phyloP scores from a whole-genome alignment of 2,888 invertebrate species.

The Ormyrus rosae region DNA sequence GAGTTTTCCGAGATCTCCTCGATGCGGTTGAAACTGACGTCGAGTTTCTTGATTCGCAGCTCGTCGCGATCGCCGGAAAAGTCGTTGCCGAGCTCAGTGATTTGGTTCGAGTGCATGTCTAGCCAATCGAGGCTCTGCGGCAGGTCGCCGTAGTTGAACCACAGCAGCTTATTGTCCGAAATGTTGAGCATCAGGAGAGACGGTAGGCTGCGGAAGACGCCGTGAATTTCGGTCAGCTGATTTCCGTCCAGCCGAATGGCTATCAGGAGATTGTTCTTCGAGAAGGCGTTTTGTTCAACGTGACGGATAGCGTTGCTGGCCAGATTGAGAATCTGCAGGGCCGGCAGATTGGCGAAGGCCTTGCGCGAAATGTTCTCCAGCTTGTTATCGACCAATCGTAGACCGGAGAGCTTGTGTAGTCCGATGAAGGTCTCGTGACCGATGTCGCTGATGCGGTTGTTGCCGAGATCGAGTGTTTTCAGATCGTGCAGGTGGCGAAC shows the following conservation, averaged over 20 bases:
- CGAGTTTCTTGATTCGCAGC: conserved; percentile 85
- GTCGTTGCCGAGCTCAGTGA: conserved; percentile 85
- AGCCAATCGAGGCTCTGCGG: conserved; percentile 87
- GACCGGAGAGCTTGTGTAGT: conserved; percentile 84
- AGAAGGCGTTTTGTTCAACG: conserved; percentile 87
- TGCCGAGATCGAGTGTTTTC: conserved; percentile 87
- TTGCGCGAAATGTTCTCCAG: conserved; percentile 86
- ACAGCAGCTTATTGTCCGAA: conserved; percentile 85
- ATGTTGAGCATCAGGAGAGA: conserved; percentile 89
- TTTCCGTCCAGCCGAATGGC: conserved; percentile 88
- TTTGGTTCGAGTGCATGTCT: conserved; percentile 88
- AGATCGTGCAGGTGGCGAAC: conserved; percentile 83
- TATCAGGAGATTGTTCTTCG: conserved; percentile 84
- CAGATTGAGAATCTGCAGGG: conserved; percentile 87
- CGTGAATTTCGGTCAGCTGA: conserved; percentile 86
- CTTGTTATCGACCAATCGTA: conserved; percentile 88
- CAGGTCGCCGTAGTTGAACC: conserved; percentile 89
- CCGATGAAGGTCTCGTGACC: conserved; percentile 85
- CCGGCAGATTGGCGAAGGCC: conserved; percentile 83
- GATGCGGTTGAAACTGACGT: conserved; percentile 85
- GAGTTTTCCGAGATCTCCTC: conserved; percentile 82
- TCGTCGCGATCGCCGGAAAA: conserved; percentile 75
- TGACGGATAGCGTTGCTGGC: conserved; percentile 87
- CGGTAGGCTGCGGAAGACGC: conserved; percentile 85
- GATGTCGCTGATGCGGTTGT: conserved; percentile 86